Evolutionary conservation across 2,888 invertebrate genomes (phyloP).

Genomic region (Cosmorhoe ocellata): DNA sequence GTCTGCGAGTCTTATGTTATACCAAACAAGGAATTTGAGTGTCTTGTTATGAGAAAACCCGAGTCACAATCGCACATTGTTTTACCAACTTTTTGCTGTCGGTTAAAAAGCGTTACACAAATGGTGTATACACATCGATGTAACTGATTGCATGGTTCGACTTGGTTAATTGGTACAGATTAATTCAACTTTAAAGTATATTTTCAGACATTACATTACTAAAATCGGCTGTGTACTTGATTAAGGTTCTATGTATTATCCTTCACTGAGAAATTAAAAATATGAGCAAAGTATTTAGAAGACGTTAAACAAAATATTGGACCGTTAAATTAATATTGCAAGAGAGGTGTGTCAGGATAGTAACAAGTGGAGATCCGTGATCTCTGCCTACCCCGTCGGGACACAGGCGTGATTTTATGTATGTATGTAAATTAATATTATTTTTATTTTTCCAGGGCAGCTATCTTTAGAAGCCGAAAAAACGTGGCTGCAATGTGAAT

Average conservation of each 20-base stretch:
- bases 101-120: constrained; percentile 11
- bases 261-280: too few relatives aligned
- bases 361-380: too few relatives aligned
- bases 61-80: constrained; percentile 45
- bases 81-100: constrained; percentile 30
- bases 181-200: neutral
- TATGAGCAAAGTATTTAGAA: too few relatives aligned
- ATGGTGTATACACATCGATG: neutral
- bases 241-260: too few relatives aligned
- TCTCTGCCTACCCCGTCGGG: too few relatives aligned
- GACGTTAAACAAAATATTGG: too few relatives aligned
- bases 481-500: constrained; percentile 95
- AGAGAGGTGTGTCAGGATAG: too few relatives aligned
- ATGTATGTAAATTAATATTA: constrained; percentile 9
- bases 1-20: constrained; percentile 28
- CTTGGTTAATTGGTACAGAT: neutral
- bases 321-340: too few relatives aligned
- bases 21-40: constrained; percentile 41
- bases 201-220: too few relatives aligned
- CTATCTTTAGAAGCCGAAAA: constrained; percentile 93
- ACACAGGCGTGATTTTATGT: too few relatives aligned
- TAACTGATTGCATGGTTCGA: neutral
- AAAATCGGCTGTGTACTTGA: too few relatives aligned
- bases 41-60: constrained; percentile 46
- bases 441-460: constrained; percentile 85